These are phyloP conservation scores for Sebastes alutus DNA, from an alignment of 2,797 vertebrate species.

Conservation along the genomic window DNA sequence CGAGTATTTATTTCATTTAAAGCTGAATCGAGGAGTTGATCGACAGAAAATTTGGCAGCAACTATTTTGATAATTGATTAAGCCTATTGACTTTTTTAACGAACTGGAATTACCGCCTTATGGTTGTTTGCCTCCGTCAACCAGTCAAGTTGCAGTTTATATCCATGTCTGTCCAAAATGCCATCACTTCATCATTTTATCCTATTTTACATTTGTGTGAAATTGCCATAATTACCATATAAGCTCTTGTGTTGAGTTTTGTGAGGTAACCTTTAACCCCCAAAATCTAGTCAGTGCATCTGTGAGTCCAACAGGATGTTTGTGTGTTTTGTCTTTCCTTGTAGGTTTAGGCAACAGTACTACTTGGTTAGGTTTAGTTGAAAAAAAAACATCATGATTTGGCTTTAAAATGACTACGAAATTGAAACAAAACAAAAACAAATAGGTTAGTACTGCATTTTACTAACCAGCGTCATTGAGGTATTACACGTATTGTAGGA, in stretches of 20 bases:
- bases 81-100: too few relatives aligned
- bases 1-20: too few relatives aligned
- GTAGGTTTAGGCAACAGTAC: too few relatives aligned
- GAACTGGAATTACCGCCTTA: accelerated
- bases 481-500: neutral
- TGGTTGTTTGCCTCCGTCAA: accelerated
- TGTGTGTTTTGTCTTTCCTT: too few relatives aligned
- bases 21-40: too few relatives aligned
- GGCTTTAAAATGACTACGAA: too few relatives aligned
- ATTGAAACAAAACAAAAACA: too few relatives aligned
- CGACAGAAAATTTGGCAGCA: too few relatives aligned
- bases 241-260: neutral
- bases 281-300: neutral
- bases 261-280: neutral
- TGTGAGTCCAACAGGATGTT: too few relatives aligned
- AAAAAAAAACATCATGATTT: too few relatives aligned
- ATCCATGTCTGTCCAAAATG: neutral
- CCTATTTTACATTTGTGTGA: neutral
- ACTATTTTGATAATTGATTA: too few relatives aligned
- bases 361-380: too few relatives aligned
- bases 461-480: neutral
- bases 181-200: neutral
- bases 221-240: neutral
- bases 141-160: neutral
- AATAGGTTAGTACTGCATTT: neutral